These are phyloP conservation scores for Clarias fuscus DNA, from an alignment of 2,797 vertebrate genomes.

Conservation along the genomic window DNA sequence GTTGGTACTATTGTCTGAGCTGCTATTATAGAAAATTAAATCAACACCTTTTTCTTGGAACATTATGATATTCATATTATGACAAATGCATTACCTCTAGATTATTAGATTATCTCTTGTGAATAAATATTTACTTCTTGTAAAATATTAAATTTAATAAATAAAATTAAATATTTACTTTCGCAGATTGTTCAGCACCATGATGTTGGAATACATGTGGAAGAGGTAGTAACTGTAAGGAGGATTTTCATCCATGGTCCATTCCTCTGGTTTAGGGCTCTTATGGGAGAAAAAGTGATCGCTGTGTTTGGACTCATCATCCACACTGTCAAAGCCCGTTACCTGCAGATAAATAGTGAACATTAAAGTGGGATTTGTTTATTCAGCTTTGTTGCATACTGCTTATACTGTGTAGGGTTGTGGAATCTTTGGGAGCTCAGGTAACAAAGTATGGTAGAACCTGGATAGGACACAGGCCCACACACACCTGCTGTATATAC, in stretches of 20 bases:
- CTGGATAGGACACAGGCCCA: too few relatives aligned
- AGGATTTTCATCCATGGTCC: conserved; percentile 89
- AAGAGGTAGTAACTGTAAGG: conserved; percentile 97
- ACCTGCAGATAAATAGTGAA: conserved; percentile 73
- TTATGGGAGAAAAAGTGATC: conserved; percentile 95
- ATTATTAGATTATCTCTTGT: neutral
- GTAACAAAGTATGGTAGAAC: too few relatives aligned
- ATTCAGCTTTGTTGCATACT: too few relatives aligned
- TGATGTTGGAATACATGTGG: conserved; percentile 97
- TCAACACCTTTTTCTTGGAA: too few relatives aligned
- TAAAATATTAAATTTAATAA: too few relatives aligned
- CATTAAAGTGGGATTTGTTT: too few relatives aligned
- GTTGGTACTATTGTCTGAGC: too few relatives aligned
- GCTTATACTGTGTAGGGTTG: too few relatives aligned
- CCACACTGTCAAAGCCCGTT: conserved; percentile 96
- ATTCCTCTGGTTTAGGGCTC: conserved; percentile 89
- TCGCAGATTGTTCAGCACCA: conserved; percentile 96
- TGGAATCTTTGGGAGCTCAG: too few relatives aligned
- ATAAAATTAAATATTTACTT: conserved; percentile 72
- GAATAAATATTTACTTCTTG: neutral
- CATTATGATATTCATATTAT: neutral
- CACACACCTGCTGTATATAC: too few relatives aligned
- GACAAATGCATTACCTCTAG: neutral
- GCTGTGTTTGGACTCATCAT: conserved; percentile 96
- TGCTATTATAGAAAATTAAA: too few relatives aligned